These are phyloP conservation scores for Lagocephalus sceleratus DNA, from an alignment of 2,797 vertebrate species.

Conservation along the genomic window DNA sequence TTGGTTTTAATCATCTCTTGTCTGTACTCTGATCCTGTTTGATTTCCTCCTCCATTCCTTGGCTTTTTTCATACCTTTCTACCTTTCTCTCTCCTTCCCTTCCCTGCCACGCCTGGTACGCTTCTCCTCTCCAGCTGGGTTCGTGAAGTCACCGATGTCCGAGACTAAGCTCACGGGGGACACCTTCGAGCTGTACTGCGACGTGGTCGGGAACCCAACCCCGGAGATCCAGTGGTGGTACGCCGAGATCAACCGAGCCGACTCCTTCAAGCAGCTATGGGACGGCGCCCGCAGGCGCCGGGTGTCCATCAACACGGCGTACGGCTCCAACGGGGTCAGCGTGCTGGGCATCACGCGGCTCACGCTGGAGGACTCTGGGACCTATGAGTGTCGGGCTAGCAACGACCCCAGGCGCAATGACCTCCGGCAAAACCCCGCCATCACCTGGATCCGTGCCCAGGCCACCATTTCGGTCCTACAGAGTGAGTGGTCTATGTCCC, in stretches of 20 bases:
- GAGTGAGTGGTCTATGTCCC: slow-evolving; percentile 95
- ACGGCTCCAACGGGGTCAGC: slow-evolving; percentile 93
- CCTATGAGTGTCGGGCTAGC: slow-evolving; percentile 99
- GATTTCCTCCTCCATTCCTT: slow-evolving; percentile 43
- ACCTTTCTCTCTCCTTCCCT: slow-evolving; percentile 50
- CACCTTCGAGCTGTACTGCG: slow-evolving; percentile 99
- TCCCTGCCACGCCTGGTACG: slow-evolving; percentile 43
- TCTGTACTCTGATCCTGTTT: slow-evolving; percentile 48
- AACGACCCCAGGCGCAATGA: slow-evolving; percentile 97
- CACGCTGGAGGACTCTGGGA: slow-evolving; percentile 96
- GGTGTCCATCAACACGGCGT: slow-evolving; percentile 95
- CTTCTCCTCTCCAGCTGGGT: slow-evolving; percentile 92
- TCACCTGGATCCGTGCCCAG: slow-evolving; percentile 99
- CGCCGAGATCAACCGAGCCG: slow-evolving; percentile 94
- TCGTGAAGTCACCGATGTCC: slow-evolving; percentile 99
- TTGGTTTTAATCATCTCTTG: slow-evolving; percentile 66
- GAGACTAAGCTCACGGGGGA: slow-evolving; percentile 99
- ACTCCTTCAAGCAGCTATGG: slow-evolving; percentile 99
- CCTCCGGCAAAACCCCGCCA: slow-evolving; percentile 95
- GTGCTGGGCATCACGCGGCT: slow-evolving; percentile 94
- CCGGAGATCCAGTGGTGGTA: slow-evolving; percentile 99
- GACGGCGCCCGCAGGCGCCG: slow-evolving; percentile 93
- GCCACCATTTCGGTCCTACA: slow-evolving; percentile 98
- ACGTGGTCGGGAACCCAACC: slow-evolving; percentile 95
- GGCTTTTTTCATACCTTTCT: slow-evolving; percentile 32